A percentile compares a stretch with the other conserved stretches of the same genome.
Evolutionary conservation across 2,797 vertebrate species (phyloP).

Genomic region (Diplodus puntazzo): DNA sequence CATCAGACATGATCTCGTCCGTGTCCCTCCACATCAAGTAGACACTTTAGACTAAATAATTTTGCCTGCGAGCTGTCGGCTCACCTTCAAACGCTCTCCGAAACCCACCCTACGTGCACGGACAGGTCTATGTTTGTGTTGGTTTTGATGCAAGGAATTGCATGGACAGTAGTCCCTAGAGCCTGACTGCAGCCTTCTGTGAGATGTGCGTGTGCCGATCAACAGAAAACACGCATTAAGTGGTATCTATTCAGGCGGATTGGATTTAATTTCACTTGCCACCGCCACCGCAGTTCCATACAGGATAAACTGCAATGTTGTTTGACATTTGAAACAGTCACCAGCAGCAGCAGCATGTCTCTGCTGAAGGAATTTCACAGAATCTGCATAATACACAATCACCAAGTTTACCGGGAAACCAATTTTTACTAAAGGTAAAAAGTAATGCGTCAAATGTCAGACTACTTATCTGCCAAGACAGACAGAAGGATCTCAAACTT

Average conservation of each 20-base stretch:
- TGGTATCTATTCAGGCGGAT: neutral
- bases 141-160: slow-evolving; percentile 69
- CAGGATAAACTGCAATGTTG: neutral
- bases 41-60: slow-evolving; percentile 71
- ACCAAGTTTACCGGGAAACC: neutral
- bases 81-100: slow-evolving; percentile 44
- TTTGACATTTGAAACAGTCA: neutral
- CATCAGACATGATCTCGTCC: slow-evolving; percentile 63
- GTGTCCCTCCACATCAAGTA: slow-evolving; percentile 54
- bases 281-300: neutral
- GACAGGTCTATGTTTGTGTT: slow-evolving; percentile 76
- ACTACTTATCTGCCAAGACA: neutral
- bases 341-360: neutral
- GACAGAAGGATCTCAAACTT: neutral
- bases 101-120: slow-evolving; percentile 53
- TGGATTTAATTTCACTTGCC: neutral
- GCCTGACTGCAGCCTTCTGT: slow-evolving; percentile 51
- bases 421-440: neutral
- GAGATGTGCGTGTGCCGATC: neutral
- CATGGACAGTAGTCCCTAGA: slow-evolving; percentile 54
- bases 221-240: neutral
- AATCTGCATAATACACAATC: neutral
- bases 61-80: slow-evolving; percentile 49
- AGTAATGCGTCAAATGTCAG: neutral
- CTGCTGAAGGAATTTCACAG: neutral